Evolutionary conservation across 1,140 invertebrate genomes (phyloP).

Genomic region (Heterodera schachtii): DNA sequence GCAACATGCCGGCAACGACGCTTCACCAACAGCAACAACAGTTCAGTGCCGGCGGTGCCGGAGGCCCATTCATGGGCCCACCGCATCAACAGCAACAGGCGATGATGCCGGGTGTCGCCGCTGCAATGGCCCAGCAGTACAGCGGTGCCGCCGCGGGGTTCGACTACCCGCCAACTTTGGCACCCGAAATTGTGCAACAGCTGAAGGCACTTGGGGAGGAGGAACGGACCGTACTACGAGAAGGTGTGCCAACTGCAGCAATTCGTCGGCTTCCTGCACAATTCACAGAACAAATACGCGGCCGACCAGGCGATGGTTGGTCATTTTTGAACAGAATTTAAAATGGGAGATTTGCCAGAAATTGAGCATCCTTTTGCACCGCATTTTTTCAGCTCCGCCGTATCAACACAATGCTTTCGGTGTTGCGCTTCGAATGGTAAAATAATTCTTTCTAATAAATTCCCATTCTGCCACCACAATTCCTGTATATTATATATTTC

Average conservation of each 20-base stretch:
- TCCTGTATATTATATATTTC: not conserved
- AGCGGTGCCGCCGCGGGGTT: not conserved
- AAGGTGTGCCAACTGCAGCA: conserved; percentile 46
- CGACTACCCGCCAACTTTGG: conserved; percentile 33
- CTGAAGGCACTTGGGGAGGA: conserved; percentile 40
- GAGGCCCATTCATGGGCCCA: conserved; percentile 2
- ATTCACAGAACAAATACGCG: not conserved
- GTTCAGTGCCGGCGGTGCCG: not conserved
- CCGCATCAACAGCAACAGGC: conserved; percentile 18
- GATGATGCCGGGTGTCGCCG: not conserved
- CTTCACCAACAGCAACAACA: not conserved
- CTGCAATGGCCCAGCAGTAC: not conserved
- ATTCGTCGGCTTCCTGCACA: conserved; percentile 31
- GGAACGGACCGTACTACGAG: conserved; percentile 41
- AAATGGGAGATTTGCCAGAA: too few species aligned
- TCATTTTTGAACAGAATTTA: not conserved
- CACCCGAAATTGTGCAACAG: conserved; percentile 40
- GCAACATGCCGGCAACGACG: not conserved
- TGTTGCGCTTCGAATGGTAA: conserved; percentile 43
- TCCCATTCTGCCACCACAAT: too few species aligned
- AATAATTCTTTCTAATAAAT: too few species aligned
- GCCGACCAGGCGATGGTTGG: conserved; percentile 22
- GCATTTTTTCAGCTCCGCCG: conserved; percentile 4
- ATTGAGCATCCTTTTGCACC: too few species aligned
- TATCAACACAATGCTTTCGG: conserved; percentile 41